Percentiles rank a stretch among this genome's conserved stretches.
Evolutionary conservation across 2,113 vertebrate genomes (phyloP).

Genomic region (Quiscalus mexicanus): DNA sequence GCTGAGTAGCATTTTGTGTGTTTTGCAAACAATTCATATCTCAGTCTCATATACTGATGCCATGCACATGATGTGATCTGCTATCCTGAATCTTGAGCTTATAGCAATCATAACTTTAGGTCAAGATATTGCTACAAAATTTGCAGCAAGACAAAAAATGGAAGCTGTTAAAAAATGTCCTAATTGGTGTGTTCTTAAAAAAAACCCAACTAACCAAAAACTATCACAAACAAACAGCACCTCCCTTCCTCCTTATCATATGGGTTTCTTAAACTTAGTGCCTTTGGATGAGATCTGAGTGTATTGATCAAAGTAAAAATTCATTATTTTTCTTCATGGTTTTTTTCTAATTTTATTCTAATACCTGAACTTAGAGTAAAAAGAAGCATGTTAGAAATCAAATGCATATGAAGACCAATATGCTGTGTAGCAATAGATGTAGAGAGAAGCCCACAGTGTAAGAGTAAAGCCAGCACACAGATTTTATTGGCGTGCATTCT

Average conservation of each 20-base stretch:
- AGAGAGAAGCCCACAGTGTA: neutral
- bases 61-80: neutral
- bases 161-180: neutral
- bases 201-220: rapidly evolving
- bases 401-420: neutral
- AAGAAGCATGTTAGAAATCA: neutral
- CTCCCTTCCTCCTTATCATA: rapidly evolving
- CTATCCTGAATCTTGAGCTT: neutral
- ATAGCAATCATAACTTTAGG: neutral
- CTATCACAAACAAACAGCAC: neutral
- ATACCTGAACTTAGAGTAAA: neutral
- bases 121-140: neutral
- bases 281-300: neutral
- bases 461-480: neutral
- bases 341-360: neutral
- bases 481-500: neutral
- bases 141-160: neutral
- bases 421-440: neutral
- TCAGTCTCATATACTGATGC: neutral
- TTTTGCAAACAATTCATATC: neutral
- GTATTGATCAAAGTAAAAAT: neutral
- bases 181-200: neutral
- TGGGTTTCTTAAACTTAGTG: neutral
- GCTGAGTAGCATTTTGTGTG: neutral
- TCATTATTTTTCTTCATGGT: neutral